phyloP scores from a whole-genome alignment of 2,797 vertebrate genomes.

The Gymnothorax reevesii region DNA sequence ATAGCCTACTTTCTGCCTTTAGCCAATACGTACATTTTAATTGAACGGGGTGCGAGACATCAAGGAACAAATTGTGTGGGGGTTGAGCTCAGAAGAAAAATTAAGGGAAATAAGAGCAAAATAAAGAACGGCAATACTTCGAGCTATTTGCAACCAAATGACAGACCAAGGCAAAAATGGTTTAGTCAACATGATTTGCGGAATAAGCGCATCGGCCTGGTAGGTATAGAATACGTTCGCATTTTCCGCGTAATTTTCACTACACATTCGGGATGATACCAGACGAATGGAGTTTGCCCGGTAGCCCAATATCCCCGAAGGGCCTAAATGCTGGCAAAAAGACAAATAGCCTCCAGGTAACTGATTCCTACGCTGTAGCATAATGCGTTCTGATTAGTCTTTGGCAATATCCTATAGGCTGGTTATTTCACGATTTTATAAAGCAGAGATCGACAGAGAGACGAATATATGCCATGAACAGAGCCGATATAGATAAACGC shows the following conservation, averaged over 20 bases:
- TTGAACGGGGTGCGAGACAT: background rate
- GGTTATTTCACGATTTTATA: background rate
- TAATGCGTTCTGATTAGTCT: background rate
- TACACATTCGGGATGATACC: background rate
- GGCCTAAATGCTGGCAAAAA: background rate
- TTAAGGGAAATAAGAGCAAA: background rate
- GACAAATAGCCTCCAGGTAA: background rate
- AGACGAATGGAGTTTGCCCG: slow-evolving; percentile 18
- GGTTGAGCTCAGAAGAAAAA: background rate
- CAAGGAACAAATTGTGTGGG: background rate
- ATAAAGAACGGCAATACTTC: background rate
- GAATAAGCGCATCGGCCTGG: background rate
- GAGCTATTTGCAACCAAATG: background rate
- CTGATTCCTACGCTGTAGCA: background rate
- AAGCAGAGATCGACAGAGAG: background rate
- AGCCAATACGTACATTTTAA: background rate
- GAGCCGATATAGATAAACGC: background rate
- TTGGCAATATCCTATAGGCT: background rate
- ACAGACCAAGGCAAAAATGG: background rate
- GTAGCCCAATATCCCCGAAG: background rate
- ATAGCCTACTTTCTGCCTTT: background rate
- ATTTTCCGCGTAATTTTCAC: background rate
- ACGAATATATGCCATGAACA: background rate
- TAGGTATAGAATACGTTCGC: background rate
- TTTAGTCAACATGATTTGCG: background rate